Evolutionary conservation across 2,113 vertebrate genomes (phyloP).

Genomic region (Gambusia holbrooki): DNA sequence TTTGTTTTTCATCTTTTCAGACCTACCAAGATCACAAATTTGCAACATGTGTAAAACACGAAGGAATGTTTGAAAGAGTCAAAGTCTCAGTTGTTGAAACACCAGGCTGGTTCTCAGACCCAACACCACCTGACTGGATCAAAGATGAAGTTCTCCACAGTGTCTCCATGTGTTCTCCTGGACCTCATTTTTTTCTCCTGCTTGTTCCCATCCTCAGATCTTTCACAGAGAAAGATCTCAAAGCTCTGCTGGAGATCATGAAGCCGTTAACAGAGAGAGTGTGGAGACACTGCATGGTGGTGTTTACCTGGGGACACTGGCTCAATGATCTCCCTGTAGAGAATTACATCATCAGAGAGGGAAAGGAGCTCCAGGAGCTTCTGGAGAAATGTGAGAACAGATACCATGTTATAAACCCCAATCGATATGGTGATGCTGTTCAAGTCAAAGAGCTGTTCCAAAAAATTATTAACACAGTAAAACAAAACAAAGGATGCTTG

Average conservation of each 20-base stretch:
- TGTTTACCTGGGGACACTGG: constrained; percentile 32
- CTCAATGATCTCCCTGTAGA: constrained; percentile 5
- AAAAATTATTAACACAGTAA: accelerated
- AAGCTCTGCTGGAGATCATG: constrained; percentile 5
- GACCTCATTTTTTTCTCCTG: constrained; percentile 27
- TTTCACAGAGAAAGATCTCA: constrained; percentile 20
- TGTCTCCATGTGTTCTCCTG: constrained; percentile 13
- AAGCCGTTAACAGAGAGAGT: constrained; percentile 17
- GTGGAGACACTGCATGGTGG: constrained; percentile 31
- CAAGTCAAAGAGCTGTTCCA: accelerated
- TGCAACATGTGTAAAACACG: constrained; percentile 8
- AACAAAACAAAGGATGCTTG: accelerated
- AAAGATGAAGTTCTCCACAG: constrained; percentile 10
- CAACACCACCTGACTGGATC: background rate
- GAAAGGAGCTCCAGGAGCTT: background rate
- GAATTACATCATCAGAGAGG: constrained; percentile 18
- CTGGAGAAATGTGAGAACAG: background rate
- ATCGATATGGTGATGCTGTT: background rate
- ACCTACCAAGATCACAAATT: background rate
- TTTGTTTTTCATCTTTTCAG: background rate
- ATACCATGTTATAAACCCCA: constrained; percentile 3
- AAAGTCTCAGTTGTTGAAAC: background rate
- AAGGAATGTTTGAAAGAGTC: accelerated
- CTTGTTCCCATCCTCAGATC: constrained; percentile 22
- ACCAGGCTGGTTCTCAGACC: constrained; percentile 26